Base-by-base conservation (phyloP, 2,888 invertebrate species). In the Trissolcus japonicus region DNA sequence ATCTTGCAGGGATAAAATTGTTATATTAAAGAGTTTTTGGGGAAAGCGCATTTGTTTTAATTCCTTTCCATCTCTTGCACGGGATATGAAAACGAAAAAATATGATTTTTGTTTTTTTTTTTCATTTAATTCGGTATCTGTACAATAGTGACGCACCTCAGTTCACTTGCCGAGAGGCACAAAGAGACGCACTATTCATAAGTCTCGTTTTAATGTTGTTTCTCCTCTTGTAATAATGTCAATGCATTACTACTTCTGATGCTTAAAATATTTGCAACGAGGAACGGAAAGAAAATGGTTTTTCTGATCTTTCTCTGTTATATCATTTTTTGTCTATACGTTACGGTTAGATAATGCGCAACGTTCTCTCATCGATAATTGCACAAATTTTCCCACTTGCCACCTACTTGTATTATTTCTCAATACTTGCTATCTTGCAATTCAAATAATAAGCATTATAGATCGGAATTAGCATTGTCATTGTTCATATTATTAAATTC, bases 321-420 rank as follows among this genome's bases (percentile, higher is more conserved):
- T 35, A 35, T 35, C 63, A 40, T 14, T 68, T 56, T 69, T 55
- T n/a, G 16, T 50, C 60, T 73, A 73, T 19, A 68, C 79, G 75
- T 68, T 79, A 79, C 82, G 79, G 80, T 80, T 80, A 80, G 80
- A 82, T 77, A 57, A 81, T 79, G 80, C 78, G 80, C 71, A 78
- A 78, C 80, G 79, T 59, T 53, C 60, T 62, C 59, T 55, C 43
- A 51, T 41, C 35, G 54, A 68, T 73, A 73, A 74, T 78, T 78
- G 69, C 77, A 78, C 77, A 73, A 68, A 51, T 59, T 59, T 62
- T 41, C 16, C 66, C 46, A 57, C 13, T 66, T 17, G n/a, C 60
- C 40, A 2, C 6, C 29, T 19, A 51, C 59, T 53, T 29, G 19
- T 46, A 16, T 16, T 46, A 6, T 14, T 63, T 46, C 25, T 50